Evolutionary conservation across 2,888 invertebrate genomes (phyloP), one percentile per base, ranked within the genome.

Genomic region (Calephelis perditalis): DNA sequence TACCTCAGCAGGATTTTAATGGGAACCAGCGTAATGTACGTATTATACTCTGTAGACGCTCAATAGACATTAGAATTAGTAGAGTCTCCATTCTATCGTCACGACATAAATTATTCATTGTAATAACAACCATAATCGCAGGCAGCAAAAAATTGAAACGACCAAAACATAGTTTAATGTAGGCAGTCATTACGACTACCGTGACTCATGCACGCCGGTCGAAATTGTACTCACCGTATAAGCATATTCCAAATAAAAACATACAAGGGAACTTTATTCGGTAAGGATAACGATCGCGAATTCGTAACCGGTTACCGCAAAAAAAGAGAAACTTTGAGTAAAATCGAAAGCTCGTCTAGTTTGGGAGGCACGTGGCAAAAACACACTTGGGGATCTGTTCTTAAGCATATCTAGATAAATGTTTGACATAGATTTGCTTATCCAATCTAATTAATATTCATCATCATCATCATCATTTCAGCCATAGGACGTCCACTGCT

Each of bases 291-390:
- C 52, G 52, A 52, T 52, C 6, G 36, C 35, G 5, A 35, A 40
- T 52, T 43, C 26, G 37, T 40, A 43, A 26, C 52, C 57, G 57
- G 57, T 57, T 58, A 37, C 54, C 59, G 44, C 59, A 44, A 54
- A 54, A 26, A 59, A 44, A 58, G 59, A 59, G 59, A 59, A 59
- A 59, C 59, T 52, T 5, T 3, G 36, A 55, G 55, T 59, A 55
- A 55, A 59, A 59, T 59, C 54, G 59, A 59, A 59, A 59, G 54
- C 59, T 45, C n/a, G 35, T 11, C 49, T 52, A 52, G 52, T 52
- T 35, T 11, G n/a, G 36, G 36, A 52, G 52, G 52, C 36, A 3
- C 36, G 52, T 52, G 11, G n/a, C 36, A 36, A 52, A 36, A 52
- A 36, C 7, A 52, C 26, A 26, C 4, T 26, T 26, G 26, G 26